Evolutionary conservation across 2,888 invertebrate species (phyloP), one percentile per base, ranked within the genome.

Genomic region (Eupithecia pulchellata): DNA sequence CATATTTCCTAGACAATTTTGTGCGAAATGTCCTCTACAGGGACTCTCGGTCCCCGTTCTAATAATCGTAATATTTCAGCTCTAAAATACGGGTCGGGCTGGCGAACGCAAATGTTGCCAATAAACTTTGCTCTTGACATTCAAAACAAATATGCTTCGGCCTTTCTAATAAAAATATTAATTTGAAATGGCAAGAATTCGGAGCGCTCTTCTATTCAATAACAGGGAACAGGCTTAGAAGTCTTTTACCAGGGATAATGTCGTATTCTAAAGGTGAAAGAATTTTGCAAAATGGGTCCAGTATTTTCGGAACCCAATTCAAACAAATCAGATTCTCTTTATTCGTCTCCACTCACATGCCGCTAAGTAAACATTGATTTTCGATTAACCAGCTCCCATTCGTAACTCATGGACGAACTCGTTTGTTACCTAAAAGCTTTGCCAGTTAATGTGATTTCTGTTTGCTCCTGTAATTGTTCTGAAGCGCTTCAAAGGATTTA

Each of bases 291-390:
- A n/a, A n/a, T n/a, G n/a, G n/a, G n/a, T n/a, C n/a, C n/a, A n/a
- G n/a, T n/a, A n/a, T n/a, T n/a, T n/a, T n/a, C n/a, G n/a, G n/a
- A n/a, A n/a, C n/a, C n/a, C n/a, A n/a, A n/a, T n/a, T n/a, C n/a
- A n/a, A n/a, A n/a, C n/a, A n/a, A n/a, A 52, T 52, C 25, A 52
- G 11, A 42, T 62, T 52, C 52, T 52, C 25, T 3, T n/a, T 47
- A 47, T 11, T 67, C 57, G 32, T 32, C 71, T 57, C 65, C 27
- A 55, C 61, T 68, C 66, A 36, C 64, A 58, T 66, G 71, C 63
- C 62, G 64, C 60, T 25, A 13, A 25, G 65, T 70, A 64, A 70
- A 74, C 66, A 72, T 72, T 72, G 73, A 73, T 75, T 74, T 67
- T 74, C 70, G 32, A 73, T 73, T 30, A 60, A 60, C 36, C 17